phyloP scores from a whole-genome alignment of 2,888 invertebrate genomes.

The Pollenia griseotomentosa region DNA sequence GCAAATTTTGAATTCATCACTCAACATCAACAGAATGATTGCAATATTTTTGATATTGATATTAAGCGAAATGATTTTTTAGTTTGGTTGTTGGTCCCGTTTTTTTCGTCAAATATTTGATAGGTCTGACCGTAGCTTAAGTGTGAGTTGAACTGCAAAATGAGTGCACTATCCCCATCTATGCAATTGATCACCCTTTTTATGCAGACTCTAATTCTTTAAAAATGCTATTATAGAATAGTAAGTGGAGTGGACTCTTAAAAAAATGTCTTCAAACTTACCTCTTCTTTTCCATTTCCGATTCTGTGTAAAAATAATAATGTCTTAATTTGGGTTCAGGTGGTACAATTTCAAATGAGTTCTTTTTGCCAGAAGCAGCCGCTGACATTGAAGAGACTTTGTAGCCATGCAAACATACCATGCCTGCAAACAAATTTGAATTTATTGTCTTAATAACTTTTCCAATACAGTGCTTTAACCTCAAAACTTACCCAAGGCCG shows the following conservation, averaged over 20 bases:
- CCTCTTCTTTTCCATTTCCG: slow-evolving; percentile 98
- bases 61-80: too few species aligned
- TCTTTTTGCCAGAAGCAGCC: slow-evolving; percentile 93
- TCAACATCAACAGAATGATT: too few species aligned
- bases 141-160: too few species aligned
- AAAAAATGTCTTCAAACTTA: slow-evolving; percentile 80
- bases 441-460: background rate
- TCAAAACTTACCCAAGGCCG: slow-evolving; percentile 90
- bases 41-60: too few species aligned
- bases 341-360: slow-evolving; percentile 95
- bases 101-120: too few species aligned
- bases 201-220: too few species aligned
- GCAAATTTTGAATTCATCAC: too few species aligned
- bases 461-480: background rate
- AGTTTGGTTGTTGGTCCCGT: too few species aligned
- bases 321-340: slow-evolving; percentile 94
- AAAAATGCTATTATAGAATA: too few species aligned
- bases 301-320: slow-evolving; percentile 96
- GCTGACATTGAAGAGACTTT: slow-evolving; percentile 90
- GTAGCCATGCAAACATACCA: slow-evolving; percentile 97
- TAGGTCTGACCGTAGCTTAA: accelerated
- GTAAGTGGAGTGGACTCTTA: too few species aligned
- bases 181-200: accelerated
- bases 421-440: slow-evolving; percentile 86
- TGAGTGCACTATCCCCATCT: accelerated